Evolutionary conservation across 2,797 vertebrate species (phyloP), one percentile per base, ranked within the genome.

Genomic region (Antennarius maculatus): DNA sequence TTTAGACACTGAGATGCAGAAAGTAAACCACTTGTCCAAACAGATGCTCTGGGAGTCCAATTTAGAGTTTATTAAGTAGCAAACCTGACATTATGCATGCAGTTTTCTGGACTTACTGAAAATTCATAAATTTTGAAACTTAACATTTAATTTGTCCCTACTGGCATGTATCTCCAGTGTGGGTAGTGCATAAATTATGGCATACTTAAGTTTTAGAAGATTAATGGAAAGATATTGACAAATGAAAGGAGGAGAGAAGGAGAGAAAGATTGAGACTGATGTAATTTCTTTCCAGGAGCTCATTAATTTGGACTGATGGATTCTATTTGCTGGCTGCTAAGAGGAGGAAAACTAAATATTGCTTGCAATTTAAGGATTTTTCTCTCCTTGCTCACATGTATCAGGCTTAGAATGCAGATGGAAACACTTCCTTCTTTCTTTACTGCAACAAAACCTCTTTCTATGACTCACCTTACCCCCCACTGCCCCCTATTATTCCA

Each of bases 221-320:
- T 81, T 80, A 76, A 86, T 85, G 60, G 66, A 79, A 83, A 79
- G 15, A 81, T 69, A 88, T 58, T 87, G 71, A 77, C 68, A 77
- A 76, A 82, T 74, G 64, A 78, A 76, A 60, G 12, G 18, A 37
- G 49, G 48, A 50, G 59, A 85, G 66, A 71, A 12, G 48, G 67
- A 43, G 14, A 67, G 52, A 43, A 41, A 73, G 70, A 74, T 39
- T 71, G 51, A 66, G 67, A 83, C 47, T 69, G 56, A 74, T 74
- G 62, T 27, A 43, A 3, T 37, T 46, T 69, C 74, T 77, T 82
- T 67, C 45, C 63, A 56, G 60, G 63, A 71, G 79, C 67, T 84
- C 71, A 85, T 89, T 85, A 76, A 82, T 81, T 81, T 78, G 53
- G 37, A 80, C 51, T 51, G 76, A 87, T 75, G 27, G 63, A 79